phyloP scores from a whole-genome alignment of 2,888 invertebrate species.

The Drosophila incognita region DNA sequence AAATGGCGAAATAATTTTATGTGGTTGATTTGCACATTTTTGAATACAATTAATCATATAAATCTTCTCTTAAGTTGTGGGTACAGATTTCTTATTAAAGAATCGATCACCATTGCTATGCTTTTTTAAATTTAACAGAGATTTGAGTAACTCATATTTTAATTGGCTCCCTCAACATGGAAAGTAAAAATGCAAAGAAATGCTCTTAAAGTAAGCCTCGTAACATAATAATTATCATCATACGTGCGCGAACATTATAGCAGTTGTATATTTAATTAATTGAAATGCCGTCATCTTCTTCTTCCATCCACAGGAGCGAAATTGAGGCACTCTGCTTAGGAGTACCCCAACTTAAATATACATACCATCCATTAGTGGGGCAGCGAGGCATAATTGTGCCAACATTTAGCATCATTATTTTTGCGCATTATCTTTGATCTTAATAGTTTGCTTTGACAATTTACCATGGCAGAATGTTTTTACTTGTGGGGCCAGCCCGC shows the following conservation, averaged over 20 bases:
- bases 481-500: slow-evolving; percentile 26
- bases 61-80: neutral
- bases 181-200: neutral
- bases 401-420: slow-evolving; percentile 74
- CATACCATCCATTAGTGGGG: slow-evolving; percentile 53
- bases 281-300: slow-evolving; percentile 45
- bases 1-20: slow-evolving; percentile 12
- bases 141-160: neutral
- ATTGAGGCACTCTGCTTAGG: slow-evolving; percentile 3
- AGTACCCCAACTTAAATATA: slow-evolving; percentile 4
- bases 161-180: neutral
- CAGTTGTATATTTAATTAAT: slow-evolving; percentile 57
- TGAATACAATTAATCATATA: neutral
- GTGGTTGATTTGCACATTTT: slow-evolving; percentile 9
- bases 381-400: slow-evolving; percentile 68
- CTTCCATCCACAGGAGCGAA: neutral
- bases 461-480: slow-evolving; percentile 34
- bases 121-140: neutral
- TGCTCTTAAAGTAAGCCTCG: slow-evolving; percentile 11
- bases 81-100: neutral
- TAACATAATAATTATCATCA: slow-evolving; percentile 27
- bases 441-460: slow-evolving; percentile 73
- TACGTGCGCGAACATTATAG: slow-evolving; percentile 26
- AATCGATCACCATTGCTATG: neutral
- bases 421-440: slow-evolving; percentile 73